Evolutionary conservation across 2,113 vertebrate genomes (phyloP), one percentile per base, ranked within the genome.

Genomic region (Gallinago media): DNA sequence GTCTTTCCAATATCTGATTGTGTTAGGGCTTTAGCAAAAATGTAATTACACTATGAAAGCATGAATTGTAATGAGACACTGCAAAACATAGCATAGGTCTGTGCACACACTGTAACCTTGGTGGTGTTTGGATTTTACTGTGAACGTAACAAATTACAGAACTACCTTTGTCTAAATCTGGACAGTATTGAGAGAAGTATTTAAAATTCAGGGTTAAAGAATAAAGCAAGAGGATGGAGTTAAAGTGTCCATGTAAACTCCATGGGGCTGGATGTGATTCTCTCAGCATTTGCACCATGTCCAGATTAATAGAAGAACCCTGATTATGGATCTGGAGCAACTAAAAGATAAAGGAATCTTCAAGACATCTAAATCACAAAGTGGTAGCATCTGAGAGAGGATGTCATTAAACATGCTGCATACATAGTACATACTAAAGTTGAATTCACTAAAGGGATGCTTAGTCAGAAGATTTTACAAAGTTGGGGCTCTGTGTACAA

Each of bases 351-450:
- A 96, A 90, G 56, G 54, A 55, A 91, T 91, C 56, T 87, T 86
- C 22, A 71, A 71, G 44, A 49, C 15, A 67, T 40, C 11, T 62
- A 89, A 89, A 78, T 95, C 76, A 86, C 83, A 92, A 66, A 91
- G 81, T 54, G 91, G 76, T 89, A 59, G 65, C 23, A 76, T 71
- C 42, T 88, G 67, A 90, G 56, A 94, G 50, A 90, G 73, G 90
- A 72, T 76, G 20, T 55, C 73, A 95, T 92, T 83, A 93, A 97
- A 73, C 8, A 11, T 67, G 54, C 32, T 82, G 72, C 66, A 80
- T 87, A 83, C 27, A 18, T 62, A 22, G 47, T 36, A 65, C 27
- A n/a, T 70, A 47, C 29, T 61, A 73, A 87, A 89, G 90, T 93
- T 58, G 87, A 94, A 87, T 73, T 42, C 65, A 36, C 47, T 92